These are phyloP conservation scores for Tenthredo scrophulariae DNA, from an alignment of 2,888 invertebrate species.

Conservation along the genomic window DNA sequence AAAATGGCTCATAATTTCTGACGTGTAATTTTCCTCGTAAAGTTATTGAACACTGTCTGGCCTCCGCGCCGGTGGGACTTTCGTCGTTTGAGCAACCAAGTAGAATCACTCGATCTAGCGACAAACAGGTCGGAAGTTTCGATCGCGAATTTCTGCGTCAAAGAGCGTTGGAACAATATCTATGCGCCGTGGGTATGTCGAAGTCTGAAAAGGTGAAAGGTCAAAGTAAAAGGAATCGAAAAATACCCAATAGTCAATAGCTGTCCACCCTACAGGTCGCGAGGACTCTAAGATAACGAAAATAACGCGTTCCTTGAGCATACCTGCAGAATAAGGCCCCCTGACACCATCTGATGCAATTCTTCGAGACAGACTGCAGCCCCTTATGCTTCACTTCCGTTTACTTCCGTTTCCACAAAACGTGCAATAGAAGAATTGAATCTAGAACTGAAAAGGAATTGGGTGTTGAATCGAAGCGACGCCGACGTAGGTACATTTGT, in stretches of 20 bases:
- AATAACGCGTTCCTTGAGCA: slow-evolving; percentile 5
- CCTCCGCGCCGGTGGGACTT: neutral
- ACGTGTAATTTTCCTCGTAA: neutral
- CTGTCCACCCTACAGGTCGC: neutral
- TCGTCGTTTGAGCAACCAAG: neutral
- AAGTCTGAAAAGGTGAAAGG: neutral
- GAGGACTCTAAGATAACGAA: neutral
- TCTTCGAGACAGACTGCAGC: slow-evolving; percentile 1
- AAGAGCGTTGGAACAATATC: slow-evolving; percentile 5
- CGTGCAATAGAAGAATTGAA: slow-evolving; percentile 18
- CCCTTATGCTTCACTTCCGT: neutral
- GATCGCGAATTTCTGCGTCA: slow-evolving; percentile 14
- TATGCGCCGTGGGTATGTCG: neutral
- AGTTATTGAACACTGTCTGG: neutral
- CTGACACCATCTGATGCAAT: slow-evolving; percentile 23
- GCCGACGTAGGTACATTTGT: neutral
- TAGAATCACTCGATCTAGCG: slow-evolving; percentile 27
- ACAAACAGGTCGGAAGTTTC: slow-evolving; percentile 14
- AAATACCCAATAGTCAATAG: slow-evolving; percentile 13
- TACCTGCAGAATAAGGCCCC: neutral
- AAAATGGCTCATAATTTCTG: neutral
- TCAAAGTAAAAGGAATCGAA: neutral
- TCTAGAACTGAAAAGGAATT: neutral
- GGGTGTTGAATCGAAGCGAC: neutral
- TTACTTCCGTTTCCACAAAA: neutral